Conservation (phyloP, 2,113 vertebrate genomes). For the Erythrocebus patas region DNA sequence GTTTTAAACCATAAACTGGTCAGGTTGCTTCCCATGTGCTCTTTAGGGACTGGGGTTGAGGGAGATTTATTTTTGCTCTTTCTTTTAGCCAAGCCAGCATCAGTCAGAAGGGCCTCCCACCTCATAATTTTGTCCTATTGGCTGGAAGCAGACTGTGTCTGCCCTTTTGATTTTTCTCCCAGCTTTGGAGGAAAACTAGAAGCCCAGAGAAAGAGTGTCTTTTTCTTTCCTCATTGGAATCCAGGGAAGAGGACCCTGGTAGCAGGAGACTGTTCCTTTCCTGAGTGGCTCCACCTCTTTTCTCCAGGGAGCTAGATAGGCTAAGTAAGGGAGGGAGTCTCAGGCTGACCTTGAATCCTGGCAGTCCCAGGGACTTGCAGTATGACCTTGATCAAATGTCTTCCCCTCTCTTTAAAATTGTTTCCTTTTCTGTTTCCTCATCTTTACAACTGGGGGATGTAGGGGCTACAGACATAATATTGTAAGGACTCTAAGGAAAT, state of each 20-base stretch:
- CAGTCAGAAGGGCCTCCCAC: neutral
- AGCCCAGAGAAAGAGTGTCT: neutral
- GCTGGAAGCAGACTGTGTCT: neutral
- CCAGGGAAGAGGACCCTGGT: neutral
- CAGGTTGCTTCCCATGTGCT: neutral
- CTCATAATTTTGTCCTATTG: neutral
- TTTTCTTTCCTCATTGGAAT: neutral
- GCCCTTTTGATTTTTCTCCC: neutral
- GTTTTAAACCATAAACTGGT: neutral
- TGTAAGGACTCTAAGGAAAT: neutral
- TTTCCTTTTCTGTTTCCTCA: conserved; percentile 3
- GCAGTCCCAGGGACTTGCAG: neutral
- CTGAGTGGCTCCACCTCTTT: neutral
- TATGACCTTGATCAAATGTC: neutral
- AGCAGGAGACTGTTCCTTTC: neutral
- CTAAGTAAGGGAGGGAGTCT: neutral
- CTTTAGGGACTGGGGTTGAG: neutral
- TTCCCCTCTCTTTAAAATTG: neutral
- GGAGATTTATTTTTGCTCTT: neutral
- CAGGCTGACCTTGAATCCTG: neutral
- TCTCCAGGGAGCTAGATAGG: neutral
- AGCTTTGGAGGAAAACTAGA: neutral
- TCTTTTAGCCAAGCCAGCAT: neutral
- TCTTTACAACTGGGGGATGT: neutral
- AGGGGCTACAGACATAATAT: neutral